phyloP scores from a whole-genome alignment of 2,888 invertebrate genomes.

The Stegana nigrithorax region DNA sequence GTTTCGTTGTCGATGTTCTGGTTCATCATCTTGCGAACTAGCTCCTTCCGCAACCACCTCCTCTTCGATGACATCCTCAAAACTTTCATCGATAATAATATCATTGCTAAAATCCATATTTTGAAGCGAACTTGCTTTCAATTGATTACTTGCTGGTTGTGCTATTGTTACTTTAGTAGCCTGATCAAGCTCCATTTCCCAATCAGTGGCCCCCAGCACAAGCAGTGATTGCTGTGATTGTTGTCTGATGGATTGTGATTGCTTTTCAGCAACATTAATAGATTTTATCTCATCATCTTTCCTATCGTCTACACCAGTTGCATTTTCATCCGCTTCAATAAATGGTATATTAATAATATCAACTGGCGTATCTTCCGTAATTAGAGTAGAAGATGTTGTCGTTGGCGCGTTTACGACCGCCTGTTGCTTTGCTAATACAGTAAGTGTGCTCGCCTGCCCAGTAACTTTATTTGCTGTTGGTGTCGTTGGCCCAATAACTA shows the following conservation, averaged over 20 bases:
- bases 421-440: neutral
- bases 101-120: constrained; percentile 19
- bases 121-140: too few relatives aligned
- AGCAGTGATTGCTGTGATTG: constrained; percentile 39
- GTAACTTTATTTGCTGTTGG: neutral
- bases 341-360: constrained; percentile 67
- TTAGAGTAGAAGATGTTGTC: constrained; percentile 45
- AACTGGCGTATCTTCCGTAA: constrained; percentile 74
- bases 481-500: constrained; percentile 49
- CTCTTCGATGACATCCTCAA: constrained; percentile 46
- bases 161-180: constrained; percentile 53
- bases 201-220: constrained; percentile 69
- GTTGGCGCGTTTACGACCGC: constrained; percentile 29
- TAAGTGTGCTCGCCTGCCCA: constrained; percentile 26
- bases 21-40: neutral
- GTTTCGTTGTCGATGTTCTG: neutral
- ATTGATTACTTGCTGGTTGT: constrained; percentile 21
- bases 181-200: constrained; percentile 75
- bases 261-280: neutral
- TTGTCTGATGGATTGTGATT: constrained; percentile 18
- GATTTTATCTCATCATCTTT: neutral
- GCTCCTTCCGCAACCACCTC: constrained; percentile 37
- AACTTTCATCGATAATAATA: constrained; percentile 41
- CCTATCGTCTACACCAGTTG: neutral
- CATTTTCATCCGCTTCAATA: constrained; percentile 59